A percentile compares a stretch with the other conserved stretches of the same genome.
These are phyloP conservation scores for Hesperophylax magnus DNA, from an alignment of 1,140 invertebrate genomes.

Conservation along the genomic window DNA sequence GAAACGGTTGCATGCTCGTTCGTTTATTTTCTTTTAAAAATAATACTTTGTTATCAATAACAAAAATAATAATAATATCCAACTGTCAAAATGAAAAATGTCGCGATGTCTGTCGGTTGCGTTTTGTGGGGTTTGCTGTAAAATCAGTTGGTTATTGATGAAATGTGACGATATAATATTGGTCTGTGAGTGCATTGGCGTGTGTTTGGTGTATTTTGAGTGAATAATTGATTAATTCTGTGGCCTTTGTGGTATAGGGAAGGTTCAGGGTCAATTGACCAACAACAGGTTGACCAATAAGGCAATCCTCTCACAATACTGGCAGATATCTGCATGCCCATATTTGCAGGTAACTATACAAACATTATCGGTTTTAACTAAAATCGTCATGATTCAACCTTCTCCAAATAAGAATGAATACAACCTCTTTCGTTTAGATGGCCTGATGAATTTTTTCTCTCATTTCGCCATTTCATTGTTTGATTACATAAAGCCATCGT, in stretches of 20 bases:
- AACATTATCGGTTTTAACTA: too few relatives aligned
- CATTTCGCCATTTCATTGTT: too few relatives aligned
- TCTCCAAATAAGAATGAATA: too few relatives aligned
- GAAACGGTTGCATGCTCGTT: not conserved
- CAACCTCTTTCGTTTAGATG: too few relatives aligned
- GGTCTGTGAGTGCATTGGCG: too few relatives aligned
- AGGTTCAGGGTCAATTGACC: slow-evolving; percentile 7
- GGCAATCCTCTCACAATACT: slow-evolving; percentile 28
- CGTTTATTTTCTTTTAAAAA: not conserved
- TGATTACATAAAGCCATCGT: too few relatives aligned
- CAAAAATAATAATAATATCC: not conserved
- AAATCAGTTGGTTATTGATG: not conserved
- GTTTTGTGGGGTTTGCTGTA: not conserved
- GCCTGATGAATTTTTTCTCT: too few relatives aligned
- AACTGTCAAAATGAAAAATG: slow-evolving; percentile 20
- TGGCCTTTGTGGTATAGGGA: not conserved
- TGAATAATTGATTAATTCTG: too few relatives aligned
- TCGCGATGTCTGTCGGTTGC: not conserved
- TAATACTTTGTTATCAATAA: too few relatives aligned
- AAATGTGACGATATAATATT: not conserved
- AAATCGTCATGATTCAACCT: too few relatives aligned
- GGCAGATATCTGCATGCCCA: not conserved
- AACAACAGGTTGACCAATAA: slow-evolving; percentile 32
- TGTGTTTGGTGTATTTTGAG: too few relatives aligned
- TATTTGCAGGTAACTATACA: too few relatives aligned